These are phyloP conservation scores for Coregonus ussuriensis DNA, from an alignment of 2,797 vertebrate genomes.

Conservation along the genomic window DNA sequence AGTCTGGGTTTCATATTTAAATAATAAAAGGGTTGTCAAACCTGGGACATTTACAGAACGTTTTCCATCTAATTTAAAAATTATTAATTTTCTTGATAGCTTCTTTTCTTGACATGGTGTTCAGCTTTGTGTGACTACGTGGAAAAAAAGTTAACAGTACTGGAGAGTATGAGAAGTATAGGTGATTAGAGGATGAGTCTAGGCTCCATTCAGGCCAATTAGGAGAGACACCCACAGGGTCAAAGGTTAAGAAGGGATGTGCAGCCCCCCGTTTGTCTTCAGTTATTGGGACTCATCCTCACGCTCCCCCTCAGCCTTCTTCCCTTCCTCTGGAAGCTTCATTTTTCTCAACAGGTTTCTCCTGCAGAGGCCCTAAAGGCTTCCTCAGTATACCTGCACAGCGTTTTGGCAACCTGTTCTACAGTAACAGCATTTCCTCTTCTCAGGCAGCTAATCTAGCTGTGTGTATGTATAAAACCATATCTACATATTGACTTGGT, in stretches of 20 bases:
- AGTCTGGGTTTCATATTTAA: too few species aligned
- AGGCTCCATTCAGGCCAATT: background rate
- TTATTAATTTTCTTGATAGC: too few species aligned
- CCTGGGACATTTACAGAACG: too few species aligned
- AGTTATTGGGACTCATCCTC: constrained; percentile 21
- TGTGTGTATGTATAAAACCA: constrained; percentile 56
- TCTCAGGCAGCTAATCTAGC: constrained; percentile 55
- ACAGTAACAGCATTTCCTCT: constrained; percentile 52
- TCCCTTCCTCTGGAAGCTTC: constrained; percentile 50
- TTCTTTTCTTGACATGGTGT: too few species aligned
- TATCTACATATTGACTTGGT: constrained; percentile 84
- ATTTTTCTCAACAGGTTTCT: constrained; percentile 59
- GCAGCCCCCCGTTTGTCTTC: background rate
- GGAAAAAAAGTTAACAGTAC: too few species aligned
- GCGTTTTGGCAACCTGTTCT: constrained; percentile 69
- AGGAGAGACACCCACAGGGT: background rate
- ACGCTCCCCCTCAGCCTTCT: constrained; percentile 34
- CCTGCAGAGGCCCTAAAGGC: constrained; percentile 63
- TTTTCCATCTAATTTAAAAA: too few species aligned
- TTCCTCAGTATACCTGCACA: constrained; percentile 69
- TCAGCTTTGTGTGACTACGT: too few species aligned
- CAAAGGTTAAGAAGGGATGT: background rate
- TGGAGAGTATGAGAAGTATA: too few species aligned
- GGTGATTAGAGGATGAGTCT: constrained; percentile 37
- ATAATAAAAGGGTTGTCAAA: too few species aligned